Base-by-base conservation (phyloP, 2,888 invertebrate species). In the Melangyna quadrimaculata region DNA sequence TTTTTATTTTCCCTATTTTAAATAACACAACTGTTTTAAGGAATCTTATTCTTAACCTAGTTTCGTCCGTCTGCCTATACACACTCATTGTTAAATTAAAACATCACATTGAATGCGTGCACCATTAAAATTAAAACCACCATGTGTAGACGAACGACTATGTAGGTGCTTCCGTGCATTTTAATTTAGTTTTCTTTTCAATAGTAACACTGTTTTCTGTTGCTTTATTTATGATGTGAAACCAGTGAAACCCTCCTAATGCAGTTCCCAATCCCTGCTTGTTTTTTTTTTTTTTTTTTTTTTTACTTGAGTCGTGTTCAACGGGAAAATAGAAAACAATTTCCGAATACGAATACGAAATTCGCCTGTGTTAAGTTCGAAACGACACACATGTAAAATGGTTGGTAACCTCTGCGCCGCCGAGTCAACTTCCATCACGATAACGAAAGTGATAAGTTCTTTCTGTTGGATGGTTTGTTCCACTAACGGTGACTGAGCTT, bases 401-500 rank as follows among this genome's bases (percentile, higher is more conserved):
- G 75, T 43, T 45, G 57, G 70, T 84, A 79, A 84, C 79, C 84
- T 77, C 84, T 35, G 67, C 35, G 73, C 74, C 45, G 72, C 69
- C 74, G 78, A 65, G 73, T 70, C 78, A 83, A 65, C 74, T 80
- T 75, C 80, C 72, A 80, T 79, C 84, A 84, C 84, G 84, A 84
- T 84, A 84, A 84, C 80, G 84, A 84, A 84, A 84, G 84, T 84
- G 79, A 84, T 80, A 79, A 77, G 84, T 79, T 80, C 84, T 80
- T 67, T 67, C 40, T 45, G 51, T 51, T 61, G 40, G 53, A 27
- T 69, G 53, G 17, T 77, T 59, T 80, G 84, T 80, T 72, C 80
- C 80, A 84, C 80, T 80, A 84, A 84, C 79, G 71, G 71, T 43
- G 81, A 75, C 71, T 69, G 55, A 24, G 78, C 67, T 84, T 75